phyloP scores from a whole-genome alignment of 2,888 invertebrate species.

The Gonocerus acuteangulatus region DNA sequence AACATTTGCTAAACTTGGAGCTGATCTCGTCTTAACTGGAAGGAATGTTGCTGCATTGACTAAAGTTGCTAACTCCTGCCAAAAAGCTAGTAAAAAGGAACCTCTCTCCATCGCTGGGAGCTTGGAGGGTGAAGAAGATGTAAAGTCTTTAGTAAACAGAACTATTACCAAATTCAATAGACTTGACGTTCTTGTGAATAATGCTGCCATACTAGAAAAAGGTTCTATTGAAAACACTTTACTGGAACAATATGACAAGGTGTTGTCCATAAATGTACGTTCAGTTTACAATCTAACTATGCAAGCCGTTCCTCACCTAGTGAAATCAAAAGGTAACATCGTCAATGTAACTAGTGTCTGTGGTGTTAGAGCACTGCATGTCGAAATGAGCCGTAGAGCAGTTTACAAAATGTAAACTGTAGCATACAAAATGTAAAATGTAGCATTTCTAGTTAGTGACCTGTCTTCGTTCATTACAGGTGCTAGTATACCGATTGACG shows the following conservation, averaged over 20 bases:
- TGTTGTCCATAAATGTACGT: constrained; percentile 85
- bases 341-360: constrained; percentile 94
- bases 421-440: constrained; percentile 80
- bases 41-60: constrained; percentile 61
- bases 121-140: constrained; percentile 64
- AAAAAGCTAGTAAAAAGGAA: constrained; percentile 41
- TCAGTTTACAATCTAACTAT: constrained; percentile 74
- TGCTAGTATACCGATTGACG: constrained; percentile 81
- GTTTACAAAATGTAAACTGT: constrained; percentile 86
- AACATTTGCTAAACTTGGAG: constrained; percentile 66
- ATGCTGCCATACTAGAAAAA: constrained; percentile 75
- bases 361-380: constrained; percentile 76
- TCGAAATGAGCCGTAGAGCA: constrained; percentile 93
- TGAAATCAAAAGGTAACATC: constrained; percentile 75
- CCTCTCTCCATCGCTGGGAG: constrained; percentile 61
- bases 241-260: constrained; percentile 77
- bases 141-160: constrained; percentile 60
- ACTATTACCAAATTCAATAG: constrained; percentile 67
- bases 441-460: constrained; percentile 85
- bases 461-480: constrained; percentile 87
- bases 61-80: constrained; percentile 54
- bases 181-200: constrained; percentile 76
- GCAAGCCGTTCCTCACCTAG: constrained; percentile 77
- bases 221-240: constrained; percentile 81
- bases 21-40: constrained; percentile 61